These are phyloP conservation scores for Etheostoma spectabile DNA, from an alignment of 2,113 vertebrate genomes.

Conservation along the genomic window DNA sequence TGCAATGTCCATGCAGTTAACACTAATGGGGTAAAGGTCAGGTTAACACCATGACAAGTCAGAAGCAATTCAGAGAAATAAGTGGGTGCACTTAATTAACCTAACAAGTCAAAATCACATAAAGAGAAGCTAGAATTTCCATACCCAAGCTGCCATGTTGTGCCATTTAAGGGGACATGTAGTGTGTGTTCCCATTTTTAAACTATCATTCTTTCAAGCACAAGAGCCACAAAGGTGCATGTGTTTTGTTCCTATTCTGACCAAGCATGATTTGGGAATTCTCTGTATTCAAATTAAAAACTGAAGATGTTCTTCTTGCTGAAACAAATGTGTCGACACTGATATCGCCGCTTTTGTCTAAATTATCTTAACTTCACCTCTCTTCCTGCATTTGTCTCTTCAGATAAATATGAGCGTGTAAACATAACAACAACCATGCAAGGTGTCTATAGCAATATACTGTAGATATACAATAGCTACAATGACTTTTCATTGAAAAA, in stretches of 20 bases:
- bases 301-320: not conserved
- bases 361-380: not conserved
- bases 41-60: conserved; percentile 6
- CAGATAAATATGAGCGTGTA: not conserved
- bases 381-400: not conserved
- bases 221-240: not conserved
- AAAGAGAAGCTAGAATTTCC: not conserved
- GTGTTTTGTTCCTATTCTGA: not conserved
- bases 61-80: conserved; percentile 17
- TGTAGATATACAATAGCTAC: not conserved
- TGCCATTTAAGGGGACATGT: not conserved
- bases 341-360: not conserved
- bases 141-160: not conserved
- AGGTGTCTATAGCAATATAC: not conserved
- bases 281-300: not conserved
- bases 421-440: not conserved
- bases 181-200: not conserved
- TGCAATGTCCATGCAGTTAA: conserved; percentile 4
- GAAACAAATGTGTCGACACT: not conserved
- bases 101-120: conserved; percentile 4
- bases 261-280: not conserved
- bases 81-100: conserved; percentile 11
- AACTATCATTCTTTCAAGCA: not conserved
- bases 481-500: not conserved
- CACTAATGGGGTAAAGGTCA: conserved; percentile 23